Evolutionary conservation across 2,113 vertebrate genomes (phyloP).

Genomic region (Barnardius zonarius): DNA sequence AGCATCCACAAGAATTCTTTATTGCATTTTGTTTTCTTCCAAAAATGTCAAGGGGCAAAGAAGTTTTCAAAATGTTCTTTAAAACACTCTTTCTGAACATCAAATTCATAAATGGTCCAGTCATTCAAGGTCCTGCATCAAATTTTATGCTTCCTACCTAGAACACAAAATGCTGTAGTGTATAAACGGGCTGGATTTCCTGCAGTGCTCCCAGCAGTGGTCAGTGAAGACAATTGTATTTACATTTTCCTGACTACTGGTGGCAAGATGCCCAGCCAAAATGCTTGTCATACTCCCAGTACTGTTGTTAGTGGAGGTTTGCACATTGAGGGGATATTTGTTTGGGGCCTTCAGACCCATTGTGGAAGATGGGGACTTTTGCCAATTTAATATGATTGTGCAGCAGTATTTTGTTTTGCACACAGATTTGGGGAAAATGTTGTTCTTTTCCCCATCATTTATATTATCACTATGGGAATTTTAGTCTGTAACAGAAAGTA

Average conservation of each 20-base stretch:
- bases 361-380: neutral
- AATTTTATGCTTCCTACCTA: neutral
- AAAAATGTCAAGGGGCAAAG: neutral
- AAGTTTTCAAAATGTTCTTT: neutral
- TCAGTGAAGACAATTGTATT: conserved; percentile 34
- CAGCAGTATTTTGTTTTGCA: neutral
- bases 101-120: neutral
- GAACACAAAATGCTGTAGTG: neutral
- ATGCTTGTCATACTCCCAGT: neutral
- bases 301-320: neutral
- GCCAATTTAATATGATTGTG: neutral
- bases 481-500: neutral
- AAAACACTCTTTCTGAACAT: neutral
- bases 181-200: neutral
- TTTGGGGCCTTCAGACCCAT: neutral
- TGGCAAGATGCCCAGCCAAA: conserved; percentile 39
- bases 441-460: neutral
- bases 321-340: neutral
- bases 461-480: neutral
- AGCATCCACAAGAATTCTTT: neutral
- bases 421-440: neutral
- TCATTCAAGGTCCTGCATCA: neutral
- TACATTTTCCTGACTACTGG: neutral
- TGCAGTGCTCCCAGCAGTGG: neutral
- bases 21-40: neutral